Evolutionary conservation across 2,888 invertebrate genomes (phyloP).

Genomic region (Dasypolia templi): DNA sequence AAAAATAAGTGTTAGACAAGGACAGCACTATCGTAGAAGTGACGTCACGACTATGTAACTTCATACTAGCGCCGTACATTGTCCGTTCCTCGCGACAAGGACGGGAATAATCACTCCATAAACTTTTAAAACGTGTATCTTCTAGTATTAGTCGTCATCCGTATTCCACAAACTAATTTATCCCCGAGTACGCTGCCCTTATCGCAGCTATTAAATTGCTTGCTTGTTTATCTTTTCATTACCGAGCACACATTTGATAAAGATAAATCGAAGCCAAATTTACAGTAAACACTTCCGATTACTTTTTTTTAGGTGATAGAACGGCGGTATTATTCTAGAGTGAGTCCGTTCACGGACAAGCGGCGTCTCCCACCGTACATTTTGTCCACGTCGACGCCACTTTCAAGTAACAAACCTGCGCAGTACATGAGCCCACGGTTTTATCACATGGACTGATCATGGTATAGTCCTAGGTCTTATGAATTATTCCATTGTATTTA

Average conservation of each 20-base stretch:
- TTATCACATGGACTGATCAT: conserved; percentile 89
- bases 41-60: too few relatives aligned
- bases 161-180: not conserved
- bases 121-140: too few relatives aligned
- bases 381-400: conserved; percentile 83
- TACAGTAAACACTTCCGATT: conserved; percentile 3
- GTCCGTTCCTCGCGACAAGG: too few relatives aligned
- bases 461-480: conserved; percentile 40
- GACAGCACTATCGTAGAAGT: too few relatives aligned
- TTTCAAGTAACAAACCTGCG: conserved; percentile 80
- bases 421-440: conserved; percentile 90
- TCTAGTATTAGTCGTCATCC: too few relatives aligned
- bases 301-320: conserved; percentile 85
- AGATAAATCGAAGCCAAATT: conserved; percentile 3
- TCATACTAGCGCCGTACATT: too few relatives aligned
- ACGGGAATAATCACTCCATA: too few relatives aligned
- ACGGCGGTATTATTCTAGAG: conserved; percentile 89
- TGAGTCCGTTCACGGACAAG: conserved; percentile 89
- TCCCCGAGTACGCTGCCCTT: not conserved
- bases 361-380: conserved; percentile 85
- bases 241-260: conserved; percentile 2
- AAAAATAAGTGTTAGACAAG: too few relatives aligned
- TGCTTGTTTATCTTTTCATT: conserved; percentile 1
- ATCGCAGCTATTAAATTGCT: not conserved
- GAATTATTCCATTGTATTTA: conserved; percentile 61